Percentiles rank a stretch among this genome's conserved stretches.
Conservation (phyloP, 1,140 invertebrate species). For the Neodiprion pinetum region DNA sequence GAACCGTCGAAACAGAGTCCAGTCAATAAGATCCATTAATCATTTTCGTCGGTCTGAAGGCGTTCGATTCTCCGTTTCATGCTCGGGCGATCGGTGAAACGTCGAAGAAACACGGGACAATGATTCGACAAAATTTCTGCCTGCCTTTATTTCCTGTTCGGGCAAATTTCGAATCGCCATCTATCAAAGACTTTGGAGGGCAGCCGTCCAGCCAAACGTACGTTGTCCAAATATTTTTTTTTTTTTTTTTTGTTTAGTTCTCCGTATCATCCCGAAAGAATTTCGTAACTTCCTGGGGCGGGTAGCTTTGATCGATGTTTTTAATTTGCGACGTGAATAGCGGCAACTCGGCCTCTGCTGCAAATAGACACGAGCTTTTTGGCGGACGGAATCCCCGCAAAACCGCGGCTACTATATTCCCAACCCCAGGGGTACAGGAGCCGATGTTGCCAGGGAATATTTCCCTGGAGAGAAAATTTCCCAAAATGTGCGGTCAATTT, state of each 20-base stretch:
- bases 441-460: not conserved
- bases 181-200: not conserved
- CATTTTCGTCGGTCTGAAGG: too few species aligned
- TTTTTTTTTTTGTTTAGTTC: not conserved
- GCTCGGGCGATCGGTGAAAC: too few species aligned
- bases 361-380: not conserved
- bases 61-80: too few species aligned
- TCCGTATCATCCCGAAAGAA: not conserved
- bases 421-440: not conserved
- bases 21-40: too few species aligned
- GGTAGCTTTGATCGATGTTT: not conserved
- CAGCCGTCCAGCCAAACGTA: not conserved
- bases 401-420: not conserved
- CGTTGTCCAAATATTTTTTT: not conserved
- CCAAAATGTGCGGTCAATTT: not conserved
- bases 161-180: too few species aligned
- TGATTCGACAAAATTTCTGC: too few species aligned
- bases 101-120: too few species aligned
- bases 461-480: not conserved
- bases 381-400: not conserved
- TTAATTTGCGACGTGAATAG: conserved; percentile 2
- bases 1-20: too few species aligned
- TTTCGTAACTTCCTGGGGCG: not conserved
- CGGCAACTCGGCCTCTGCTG: not conserved
- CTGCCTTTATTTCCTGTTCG: too few species aligned